These are phyloP conservation scores for Lepus europaeus DNA, from an alignment of 2,113 vertebrate species.

Conservation along the genomic window DNA sequence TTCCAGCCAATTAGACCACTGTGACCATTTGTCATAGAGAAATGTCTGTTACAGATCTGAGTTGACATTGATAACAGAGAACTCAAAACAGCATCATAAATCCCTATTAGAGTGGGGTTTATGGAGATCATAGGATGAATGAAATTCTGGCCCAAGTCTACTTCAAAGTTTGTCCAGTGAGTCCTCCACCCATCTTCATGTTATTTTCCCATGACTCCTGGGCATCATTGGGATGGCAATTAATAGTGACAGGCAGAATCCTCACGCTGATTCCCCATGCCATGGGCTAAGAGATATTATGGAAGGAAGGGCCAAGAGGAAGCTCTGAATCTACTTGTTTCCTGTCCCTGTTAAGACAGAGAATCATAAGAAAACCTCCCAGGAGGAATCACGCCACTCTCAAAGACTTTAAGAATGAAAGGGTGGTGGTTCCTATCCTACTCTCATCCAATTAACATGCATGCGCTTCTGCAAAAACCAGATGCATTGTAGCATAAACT, in stretches of 20 bases:
- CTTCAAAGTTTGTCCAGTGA: neutral
- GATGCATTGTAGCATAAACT: neutral
- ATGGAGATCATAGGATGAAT: neutral
- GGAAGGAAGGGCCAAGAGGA: neutral
- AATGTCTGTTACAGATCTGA: neutral
- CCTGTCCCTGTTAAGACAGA: neutral
- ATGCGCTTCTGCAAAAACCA: neutral
- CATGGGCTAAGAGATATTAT: conserved; percentile 9
- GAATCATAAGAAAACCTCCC: conserved; percentile 3
- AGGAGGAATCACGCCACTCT: neutral
- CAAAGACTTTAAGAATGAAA: conserved; percentile 37
- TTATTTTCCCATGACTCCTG: neutral
- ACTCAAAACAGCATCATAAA: neutral
- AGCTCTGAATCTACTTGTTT: neutral
- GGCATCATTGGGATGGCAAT: neutral
- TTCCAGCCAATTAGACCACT: neutral
- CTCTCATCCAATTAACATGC: neutral
- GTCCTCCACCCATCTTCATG: neutral
- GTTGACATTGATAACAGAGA: neutral
- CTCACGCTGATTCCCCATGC: neutral
- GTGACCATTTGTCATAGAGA: neutral
- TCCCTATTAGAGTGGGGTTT: neutral
- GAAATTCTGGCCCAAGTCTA: neutral
- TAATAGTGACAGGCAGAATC: neutral
- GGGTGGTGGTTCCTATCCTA: neutral